Base-by-base conservation (phyloP, 2,113 vertebrate species). In the Seriola aureovittata region DNA sequence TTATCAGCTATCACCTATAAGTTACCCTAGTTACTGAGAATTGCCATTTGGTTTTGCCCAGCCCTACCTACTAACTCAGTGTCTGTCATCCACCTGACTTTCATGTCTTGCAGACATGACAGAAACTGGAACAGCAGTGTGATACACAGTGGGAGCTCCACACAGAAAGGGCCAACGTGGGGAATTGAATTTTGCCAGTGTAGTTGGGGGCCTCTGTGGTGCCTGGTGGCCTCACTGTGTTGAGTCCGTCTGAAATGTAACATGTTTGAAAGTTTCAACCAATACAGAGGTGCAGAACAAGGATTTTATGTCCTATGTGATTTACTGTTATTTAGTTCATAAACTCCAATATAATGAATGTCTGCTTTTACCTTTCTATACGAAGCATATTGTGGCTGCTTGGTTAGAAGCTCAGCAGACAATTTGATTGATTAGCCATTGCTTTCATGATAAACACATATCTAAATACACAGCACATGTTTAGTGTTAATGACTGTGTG, bases 91-190 rank as follows among this genome's bases (percentile, higher is more conserved):
- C 70, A 36, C 75, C 64, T 73, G 78, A 65, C 75, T 76, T 63
- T 64, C 46, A 60, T 12, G 55, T 82, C 50, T 64, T 34, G 29
- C 14, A 23, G n/a, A 73, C 0, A 1, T 50, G 44, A 82, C 19
- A 65, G 60, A 74, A 83, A 83, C 70, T 65, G 78, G 72, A 80
- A 55, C 76, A 81, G 63, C 52, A 75, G 57, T 72, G 69, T 64
- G 65, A 80, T 36, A 72, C 64, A 62, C 80, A 67, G 71, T 81
- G 55, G 64, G 74, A 78, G 72, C 72, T 68, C 44, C 29, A 11
- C 29, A 75, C 54, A 69, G 70, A 83, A 64, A 72, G 60, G 29
- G 29, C 25, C 29, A 77, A 19, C 4, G 8, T 7, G 68, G 50
- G 12, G 65, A 66, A 42, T 9, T 81, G 25, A 88, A 54, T 76